Percentiles rank a stretch among this genome's conserved stretches.
Conservation (phyloP, 1,140 invertebrate species). For the Cheumatopsyche charites region DNA sequence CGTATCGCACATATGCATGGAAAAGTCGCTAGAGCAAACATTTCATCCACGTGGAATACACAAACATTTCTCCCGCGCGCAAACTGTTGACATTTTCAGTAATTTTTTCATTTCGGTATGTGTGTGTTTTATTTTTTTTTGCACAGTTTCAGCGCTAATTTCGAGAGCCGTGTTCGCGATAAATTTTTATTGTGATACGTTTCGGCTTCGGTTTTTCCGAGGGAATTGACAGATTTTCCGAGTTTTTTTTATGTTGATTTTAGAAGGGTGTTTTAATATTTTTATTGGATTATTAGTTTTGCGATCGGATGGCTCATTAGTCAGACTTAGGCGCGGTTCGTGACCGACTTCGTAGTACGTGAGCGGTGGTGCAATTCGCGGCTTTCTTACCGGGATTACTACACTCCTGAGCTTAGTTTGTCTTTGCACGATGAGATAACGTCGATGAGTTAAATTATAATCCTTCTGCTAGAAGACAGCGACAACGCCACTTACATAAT, state of each 20-base stretch:
- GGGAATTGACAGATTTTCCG: too few relatives aligned
- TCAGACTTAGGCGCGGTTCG: slow-evolving; percentile 36
- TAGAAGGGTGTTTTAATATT: background rate
- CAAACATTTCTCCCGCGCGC: slow-evolving; percentile 1
- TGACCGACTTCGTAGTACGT: slow-evolving; percentile 34
- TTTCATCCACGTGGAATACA: slow-evolving; percentile 14
- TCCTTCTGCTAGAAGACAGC: background rate
- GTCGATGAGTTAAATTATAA: slow-evolving; percentile 42
- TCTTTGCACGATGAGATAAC: slow-evolving; percentile 24
- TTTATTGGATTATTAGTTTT: slow-evolving; percentile 30
- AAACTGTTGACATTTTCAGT: slow-evolving; percentile 26
- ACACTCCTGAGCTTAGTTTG: background rate
- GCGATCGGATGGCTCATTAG: slow-evolving; percentile 39
- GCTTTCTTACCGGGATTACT: slow-evolving; percentile 44
- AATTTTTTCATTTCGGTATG: slow-evolving; percentile 23
- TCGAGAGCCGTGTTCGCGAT: slow-evolving; percentile 39
- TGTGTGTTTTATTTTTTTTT: slow-evolving; percentile 6
- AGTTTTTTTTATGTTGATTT: too few relatives aligned
- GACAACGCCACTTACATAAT: slow-evolving; percentile 17
- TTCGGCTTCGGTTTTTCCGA: background rate
- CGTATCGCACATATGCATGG: background rate
- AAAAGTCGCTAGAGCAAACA: slow-evolving; percentile 25
- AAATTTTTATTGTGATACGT: slow-evolving; percentile 41
- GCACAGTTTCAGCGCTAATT: slow-evolving; percentile 30
- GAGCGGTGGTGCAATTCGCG: slow-evolving; percentile 35